phyloP scores from a whole-genome alignment of 2,888 invertebrate species.

The Andrena hattorfiana region DNA sequence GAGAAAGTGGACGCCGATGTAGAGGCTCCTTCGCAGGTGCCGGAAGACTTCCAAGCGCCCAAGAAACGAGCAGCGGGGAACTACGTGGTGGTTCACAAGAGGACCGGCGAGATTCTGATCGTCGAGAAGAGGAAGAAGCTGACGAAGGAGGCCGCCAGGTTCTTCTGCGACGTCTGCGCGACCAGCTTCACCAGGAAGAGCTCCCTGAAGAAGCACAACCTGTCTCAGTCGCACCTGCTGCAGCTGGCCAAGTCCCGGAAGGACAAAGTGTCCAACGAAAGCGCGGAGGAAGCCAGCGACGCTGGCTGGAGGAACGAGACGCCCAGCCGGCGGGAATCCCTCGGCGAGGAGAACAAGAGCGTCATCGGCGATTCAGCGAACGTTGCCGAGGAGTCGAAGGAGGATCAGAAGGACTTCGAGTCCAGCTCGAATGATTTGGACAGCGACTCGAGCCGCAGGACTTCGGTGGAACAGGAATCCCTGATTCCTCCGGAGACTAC shows the following conservation, averaged over 20 bases:
- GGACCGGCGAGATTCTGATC: constrained; percentile 82
- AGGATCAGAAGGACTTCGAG: not conserved
- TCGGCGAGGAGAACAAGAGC: constrained; percentile 17
- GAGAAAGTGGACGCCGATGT: constrained; percentile 1
- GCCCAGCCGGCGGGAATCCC: constrained; percentile 16
- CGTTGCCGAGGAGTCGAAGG: not conserved
- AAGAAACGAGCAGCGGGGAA: constrained; percentile 79
- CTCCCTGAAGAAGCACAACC: constrained; percentile 82
- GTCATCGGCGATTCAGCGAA: not conserved
- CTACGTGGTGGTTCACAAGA: constrained; percentile 81
- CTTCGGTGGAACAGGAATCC: constrained; percentile 19
- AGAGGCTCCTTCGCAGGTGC: not conserved
- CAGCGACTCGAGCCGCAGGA: not conserved
- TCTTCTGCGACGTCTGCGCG: constrained; percentile 82
- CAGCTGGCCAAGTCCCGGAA: constrained; percentile 71
- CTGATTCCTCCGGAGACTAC: constrained; percentile 45
- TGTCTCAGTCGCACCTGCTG: constrained; percentile 81
- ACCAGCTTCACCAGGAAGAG: constrained; percentile 83
- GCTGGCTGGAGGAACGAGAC: constrained; percentile 14
- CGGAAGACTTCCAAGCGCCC: constrained; percentile 72
- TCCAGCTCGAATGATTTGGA: not conserved
- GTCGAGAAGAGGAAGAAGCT: constrained; percentile 83
- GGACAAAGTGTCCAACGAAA: constrained; percentile 46
- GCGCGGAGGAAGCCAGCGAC: constrained; percentile 15
- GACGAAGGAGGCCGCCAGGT: constrained; percentile 82